These are phyloP conservation scores for Porites rus DNA, from an alignment of 92 coral and sea anemone genomes.

Conservation along the genomic window DNA sequence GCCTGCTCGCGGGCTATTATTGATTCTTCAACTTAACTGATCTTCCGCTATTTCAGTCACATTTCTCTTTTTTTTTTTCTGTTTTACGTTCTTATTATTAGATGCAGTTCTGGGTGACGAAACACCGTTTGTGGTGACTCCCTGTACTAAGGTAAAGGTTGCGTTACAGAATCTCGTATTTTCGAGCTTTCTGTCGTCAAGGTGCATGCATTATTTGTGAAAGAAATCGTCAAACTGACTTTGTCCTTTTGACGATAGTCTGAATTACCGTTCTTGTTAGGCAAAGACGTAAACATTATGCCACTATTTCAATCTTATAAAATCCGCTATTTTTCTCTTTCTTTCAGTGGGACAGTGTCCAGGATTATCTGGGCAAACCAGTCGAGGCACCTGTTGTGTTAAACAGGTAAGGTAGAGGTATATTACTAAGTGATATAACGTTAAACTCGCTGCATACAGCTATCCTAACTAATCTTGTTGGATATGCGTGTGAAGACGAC, in stretches of 20 bases:
- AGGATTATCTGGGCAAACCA: slow-evolving; percentile 97
- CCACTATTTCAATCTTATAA: no score
- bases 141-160: slow-evolving; percentile 85
- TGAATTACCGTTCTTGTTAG: no score
- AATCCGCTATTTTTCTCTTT: background rate
- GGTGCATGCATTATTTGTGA: no score
- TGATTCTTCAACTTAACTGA: no score
- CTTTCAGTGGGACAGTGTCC: slow-evolving; percentile 98
- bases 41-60: background rate
- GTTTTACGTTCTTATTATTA: background rate
- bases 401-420: slow-evolving; percentile 70
- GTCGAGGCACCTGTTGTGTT: slow-evolving; percentile 98
- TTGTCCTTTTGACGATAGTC: no score
- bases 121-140: slow-evolving; percentile 81
- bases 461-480: no score
- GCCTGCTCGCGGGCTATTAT: background rate
- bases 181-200: no score
- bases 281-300: no score
- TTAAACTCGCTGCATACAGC: no score
- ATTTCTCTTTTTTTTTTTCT: background rate
- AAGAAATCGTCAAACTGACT: no score
- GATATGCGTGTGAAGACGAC: no score
- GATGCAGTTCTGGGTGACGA: slow-evolving; percentile 80
- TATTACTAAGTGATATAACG: background rate
- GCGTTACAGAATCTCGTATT: background rate